Evolutionary conservation across 2,888 invertebrate genomes (phyloP).

Genomic region (Anticlea derivata): DNA sequence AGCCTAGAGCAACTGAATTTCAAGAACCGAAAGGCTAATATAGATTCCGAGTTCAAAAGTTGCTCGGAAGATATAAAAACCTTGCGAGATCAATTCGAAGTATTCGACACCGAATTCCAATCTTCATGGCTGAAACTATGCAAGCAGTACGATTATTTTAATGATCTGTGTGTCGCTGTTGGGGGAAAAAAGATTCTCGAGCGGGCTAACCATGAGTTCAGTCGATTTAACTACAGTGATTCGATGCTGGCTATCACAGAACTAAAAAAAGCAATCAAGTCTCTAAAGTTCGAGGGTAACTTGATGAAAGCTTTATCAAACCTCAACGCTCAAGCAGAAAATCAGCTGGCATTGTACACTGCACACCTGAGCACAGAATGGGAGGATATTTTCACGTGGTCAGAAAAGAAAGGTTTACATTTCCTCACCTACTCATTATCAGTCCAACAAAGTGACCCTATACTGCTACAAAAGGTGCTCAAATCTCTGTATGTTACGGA

Average conservation of each 20-base stretch:
- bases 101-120: conserved; percentile 59
- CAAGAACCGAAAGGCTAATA: conserved; percentile 62
- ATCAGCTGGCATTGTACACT: conserved; percentile 65
- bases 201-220: conserved; percentile 67
- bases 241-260: conserved; percentile 61
- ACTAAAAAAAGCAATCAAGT: conserved; percentile 51
- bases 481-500: conserved; percentile 67
- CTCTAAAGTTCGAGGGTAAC: conserved; percentile 62
- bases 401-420: conserved; percentile 62
- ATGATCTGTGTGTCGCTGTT: conserved; percentile 57
- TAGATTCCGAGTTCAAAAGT: conserved; percentile 54
- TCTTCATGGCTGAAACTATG: conserved; percentile 52
- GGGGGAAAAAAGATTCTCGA: conserved; percentile 64
- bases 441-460: conserved; percentile 70
- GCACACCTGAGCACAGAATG: conserved; percentile 74
- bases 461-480: conserved; percentile 66
- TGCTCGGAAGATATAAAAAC: conserved; percentile 47
- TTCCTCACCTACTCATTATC: conserved; percentile 66
- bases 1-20: conserved; percentile 74
- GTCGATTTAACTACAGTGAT: conserved; percentile 63
- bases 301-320: conserved; percentile 56
- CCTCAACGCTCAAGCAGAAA: conserved; percentile 64
- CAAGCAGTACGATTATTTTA: conserved; percentile 50
- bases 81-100: conserved; percentile 47
- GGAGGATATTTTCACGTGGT: conserved; percentile 75